Percentiles rank a stretch among this genome's conserved stretches.
These are phyloP conservation scores for Lepidocyrtoides sp. DNA, from an alignment of 2,888 invertebrate species.

Conservation along the genomic window DNA sequence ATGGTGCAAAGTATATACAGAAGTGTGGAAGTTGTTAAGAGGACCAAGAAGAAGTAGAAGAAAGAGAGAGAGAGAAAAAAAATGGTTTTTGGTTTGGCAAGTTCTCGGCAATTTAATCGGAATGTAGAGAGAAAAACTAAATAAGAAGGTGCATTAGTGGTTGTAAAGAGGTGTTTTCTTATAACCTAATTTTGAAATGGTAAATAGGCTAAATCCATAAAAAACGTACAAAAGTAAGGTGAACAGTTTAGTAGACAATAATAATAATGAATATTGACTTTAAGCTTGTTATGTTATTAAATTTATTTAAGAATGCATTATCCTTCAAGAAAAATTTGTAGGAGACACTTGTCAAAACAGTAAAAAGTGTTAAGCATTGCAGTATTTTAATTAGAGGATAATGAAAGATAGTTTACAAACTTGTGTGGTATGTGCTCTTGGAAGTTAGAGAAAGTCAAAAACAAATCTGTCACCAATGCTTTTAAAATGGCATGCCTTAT, in stretches of 20 bases:
- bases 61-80: not conserved
- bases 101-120: slow-evolving; percentile 32
- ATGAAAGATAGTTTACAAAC: not conserved
- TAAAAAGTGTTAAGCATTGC: not conserved
- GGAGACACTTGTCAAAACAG: slow-evolving; percentile 10
- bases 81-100: slow-evolving; percentile 46
- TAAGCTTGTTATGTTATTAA: too few relatives aligned
- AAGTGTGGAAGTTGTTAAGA: slow-evolving; percentile 17
- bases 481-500: slow-evolving; percentile 17
- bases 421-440: not conserved
- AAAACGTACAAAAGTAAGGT: not conserved
- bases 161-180: slow-evolving; percentile 14
- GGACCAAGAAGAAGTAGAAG: too few relatives aligned
- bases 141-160: slow-evolving; percentile 42
- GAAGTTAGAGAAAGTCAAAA: slow-evolving; percentile 9
- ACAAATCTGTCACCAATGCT: slow-evolving; percentile 26
- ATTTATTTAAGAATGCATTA: not conserved
- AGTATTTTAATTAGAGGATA: slow-evolving; percentile 12
- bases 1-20: too few relatives aligned
- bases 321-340: not conserved
- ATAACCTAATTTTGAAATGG: slow-evolving; percentile 27
- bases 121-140: slow-evolving; percentile 30
- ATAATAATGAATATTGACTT: too few relatives aligned
- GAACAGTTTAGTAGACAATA: too few relatives aligned
- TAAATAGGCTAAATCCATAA: not conserved